Base-by-base conservation (phyloP, 2,797 vertebrate species). In the Syndactyla subalaris region DNA sequence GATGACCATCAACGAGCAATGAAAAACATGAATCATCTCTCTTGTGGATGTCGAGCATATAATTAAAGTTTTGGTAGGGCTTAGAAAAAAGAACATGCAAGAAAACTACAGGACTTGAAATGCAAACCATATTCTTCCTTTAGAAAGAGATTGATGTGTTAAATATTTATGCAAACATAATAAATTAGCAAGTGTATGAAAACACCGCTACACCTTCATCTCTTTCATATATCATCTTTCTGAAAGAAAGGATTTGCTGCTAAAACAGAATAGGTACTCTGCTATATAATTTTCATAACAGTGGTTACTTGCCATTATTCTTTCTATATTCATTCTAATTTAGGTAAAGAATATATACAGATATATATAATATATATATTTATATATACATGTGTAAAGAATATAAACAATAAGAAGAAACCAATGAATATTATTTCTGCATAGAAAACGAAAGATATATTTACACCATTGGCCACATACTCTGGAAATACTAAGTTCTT, bases 131-230 rank as follows among this genome's bases (percentile, higher is more conserved):
- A 92, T 85, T 85, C n/a, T 65, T 95, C 93, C 82, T 96, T 94
- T 94, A 96, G 93, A 96, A 96, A 96, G 95, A 97, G 92, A 98
- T 76, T 95, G 96, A 97, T 96, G 57, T 91, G 97, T 98, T 97
- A 98, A 98, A 98, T 98, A 98, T 98, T 98, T 97, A 98, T 98
- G 92, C 89, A 97, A 98, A 97, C 94, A 96, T 89, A 97, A 96
- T 96, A 97, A 97, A 97, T 93, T 97, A 95, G 89, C 89, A 97
- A 97, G 96, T 96, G 79, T 96, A 97, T 96, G 95, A 98, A 97
- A 97, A 97, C 94, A 96, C 96, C 92, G 91, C 87, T 97, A 96
- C 78, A 88, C 92, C 96, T 97, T 96, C 94, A 93, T 96, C 79
- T 95, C 93, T 92, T 97, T 93, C 85, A 92, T 85, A 74, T 94